phyloP scores from a whole-genome alignment of 1,140 invertebrate species.

The Carposina sasakii region DNA sequence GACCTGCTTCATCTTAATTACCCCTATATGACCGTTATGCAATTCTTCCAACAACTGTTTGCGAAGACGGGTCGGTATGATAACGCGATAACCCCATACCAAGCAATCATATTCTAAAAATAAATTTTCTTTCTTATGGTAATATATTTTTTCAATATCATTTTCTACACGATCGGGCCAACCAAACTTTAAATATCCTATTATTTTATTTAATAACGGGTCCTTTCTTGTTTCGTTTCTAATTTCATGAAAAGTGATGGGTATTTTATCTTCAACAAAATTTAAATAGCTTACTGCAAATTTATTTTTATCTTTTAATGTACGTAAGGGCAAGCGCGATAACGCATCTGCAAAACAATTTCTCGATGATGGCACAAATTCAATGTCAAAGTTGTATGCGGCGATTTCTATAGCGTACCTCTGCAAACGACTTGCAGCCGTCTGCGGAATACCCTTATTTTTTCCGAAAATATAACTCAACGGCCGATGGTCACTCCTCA shows the following conservation, averaged over 20 bases:
- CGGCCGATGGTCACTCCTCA: slow-evolving; percentile 71
- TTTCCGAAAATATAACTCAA: no score
- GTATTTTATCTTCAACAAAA: slow-evolving; percentile 1
- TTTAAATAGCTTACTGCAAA: slow-evolving; percentile 4
- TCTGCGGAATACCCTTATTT: no score
- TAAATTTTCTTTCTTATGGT: slow-evolving; percentile 55
- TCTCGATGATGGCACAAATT: slow-evolving; percentile 6
- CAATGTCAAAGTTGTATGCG: slow-evolving; percentile 14
- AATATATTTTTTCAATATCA: slow-evolving; percentile 31
- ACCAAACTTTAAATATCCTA: slow-evolving; percentile 12
- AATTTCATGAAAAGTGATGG: slow-evolving; percentile 1
- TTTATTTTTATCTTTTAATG: background rate
- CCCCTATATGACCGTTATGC: slow-evolving; percentile 52
- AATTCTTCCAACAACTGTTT: slow-evolving; percentile 36
- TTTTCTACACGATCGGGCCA: slow-evolving; percentile 40
- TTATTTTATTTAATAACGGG: slow-evolving; percentile 9
- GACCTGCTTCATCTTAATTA: slow-evolving; percentile 56
- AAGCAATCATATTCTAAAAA: slow-evolving; percentile 19
- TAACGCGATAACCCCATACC: slow-evolving; percentile 32
- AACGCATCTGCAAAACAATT: slow-evolving; percentile 22
- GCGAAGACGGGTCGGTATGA: slow-evolving; percentile 40
- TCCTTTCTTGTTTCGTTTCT: slow-evolving; percentile 3
- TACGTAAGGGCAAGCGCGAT: slow-evolving; percentile 12
- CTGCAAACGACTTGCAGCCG: no score
- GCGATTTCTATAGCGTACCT: no score